A percentile compares a stretch with the other conserved stretches of the same genome.
These are phyloP conservation scores for Aethes cnicana DNA, from an alignment of 2,888 invertebrate species.

Conservation along the genomic window DNA sequence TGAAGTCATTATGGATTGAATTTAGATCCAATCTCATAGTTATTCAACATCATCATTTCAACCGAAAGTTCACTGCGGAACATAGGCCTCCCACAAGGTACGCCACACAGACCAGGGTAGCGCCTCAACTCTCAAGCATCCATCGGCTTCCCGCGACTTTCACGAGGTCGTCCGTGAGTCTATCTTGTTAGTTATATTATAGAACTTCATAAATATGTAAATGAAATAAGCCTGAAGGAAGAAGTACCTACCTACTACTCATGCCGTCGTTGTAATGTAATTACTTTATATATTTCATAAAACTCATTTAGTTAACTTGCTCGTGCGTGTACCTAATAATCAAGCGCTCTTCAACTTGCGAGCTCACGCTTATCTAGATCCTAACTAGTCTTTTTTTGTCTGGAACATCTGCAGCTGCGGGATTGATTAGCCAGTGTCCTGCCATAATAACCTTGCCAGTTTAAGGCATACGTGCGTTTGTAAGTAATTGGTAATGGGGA, in stretches of 20 bases:
- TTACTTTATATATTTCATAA: not conserved
- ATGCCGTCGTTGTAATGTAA: no score
- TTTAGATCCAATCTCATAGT: slow-evolving; percentile 35
- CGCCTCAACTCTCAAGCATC: no score
- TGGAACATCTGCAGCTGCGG: slow-evolving; percentile 54
- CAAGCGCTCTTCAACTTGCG: slow-evolving; percentile 4
- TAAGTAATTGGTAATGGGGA: slow-evolving; percentile 51
- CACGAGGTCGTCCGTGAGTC: no score
- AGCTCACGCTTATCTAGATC: slow-evolving; percentile 39
- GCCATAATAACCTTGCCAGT: slow-evolving; percentile 55
- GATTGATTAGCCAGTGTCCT: slow-evolving; percentile 54
- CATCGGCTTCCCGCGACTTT: no score
- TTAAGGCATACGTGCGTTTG: slow-evolving; percentile 44
- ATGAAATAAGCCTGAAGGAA: slow-evolving; percentile 1
- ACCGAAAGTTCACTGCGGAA: no score
- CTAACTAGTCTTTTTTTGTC: slow-evolving; percentile 48
- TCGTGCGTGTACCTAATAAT: not conserved
- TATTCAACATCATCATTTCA: no score
- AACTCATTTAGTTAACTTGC: not conserved
- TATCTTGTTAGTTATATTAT: no score
- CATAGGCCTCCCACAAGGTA: no score
- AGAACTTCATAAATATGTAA: no score
- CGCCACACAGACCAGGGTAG: no score
- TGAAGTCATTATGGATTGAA: slow-evolving; percentile 53
- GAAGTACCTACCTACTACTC: no score